phyloP scores from a whole-genome alignment of 2,797 vertebrate genomes.

The Gephyroberyx darwinii region DNA sequence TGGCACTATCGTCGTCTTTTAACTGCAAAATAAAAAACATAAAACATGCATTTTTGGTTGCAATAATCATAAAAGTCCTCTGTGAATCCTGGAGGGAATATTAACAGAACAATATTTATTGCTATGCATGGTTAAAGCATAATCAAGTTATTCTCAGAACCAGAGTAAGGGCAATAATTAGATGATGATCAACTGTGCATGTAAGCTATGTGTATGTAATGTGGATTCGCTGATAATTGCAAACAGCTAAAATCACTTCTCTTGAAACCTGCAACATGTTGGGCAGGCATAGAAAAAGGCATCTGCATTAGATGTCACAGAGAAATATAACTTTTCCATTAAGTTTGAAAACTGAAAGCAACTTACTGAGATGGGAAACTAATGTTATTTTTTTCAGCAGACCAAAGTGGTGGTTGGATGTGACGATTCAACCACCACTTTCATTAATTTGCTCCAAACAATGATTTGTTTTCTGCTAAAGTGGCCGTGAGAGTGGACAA shows the following conservation, averaged over 20 bases:
- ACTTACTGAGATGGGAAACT: slow-evolving; percentile 15
- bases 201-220: slow-evolving; percentile 6
- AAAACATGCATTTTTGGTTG: too few species aligned
- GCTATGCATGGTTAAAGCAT: too few species aligned
- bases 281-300: slow-evolving; percentile 2
- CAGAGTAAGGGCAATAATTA: slow-evolving; percentile 18
- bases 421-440: slow-evolving; percentile 47
- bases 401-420: slow-evolving; percentile 17
- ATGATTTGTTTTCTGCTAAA: slow-evolving; percentile 62
- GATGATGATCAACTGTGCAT: slow-evolving; percentile 13
- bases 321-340: slow-evolving; percentile 34
- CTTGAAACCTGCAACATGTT: slow-evolving; percentile 21
- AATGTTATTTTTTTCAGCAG: slow-evolving; percentile 27
- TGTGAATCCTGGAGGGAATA: too few species aligned
- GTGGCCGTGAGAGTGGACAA: slow-evolving; percentile 45
- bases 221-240: slow-evolving; percentile 23
- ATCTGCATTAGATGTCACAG: slow-evolving; percentile 14
- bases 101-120: too few species aligned
- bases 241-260: slow-evolving; percentile 8
- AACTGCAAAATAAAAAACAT: too few species aligned
- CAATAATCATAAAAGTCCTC: too few species aligned
- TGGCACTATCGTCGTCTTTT: too few species aligned
- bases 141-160: slow-evolving; percentile 9
- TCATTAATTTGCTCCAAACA: slow-evolving; percentile 61
- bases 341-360: slow-evolving; percentile 21